Conservation (phyloP, 2,797 vertebrate genomes). For the Buceros bicornis region DNA sequence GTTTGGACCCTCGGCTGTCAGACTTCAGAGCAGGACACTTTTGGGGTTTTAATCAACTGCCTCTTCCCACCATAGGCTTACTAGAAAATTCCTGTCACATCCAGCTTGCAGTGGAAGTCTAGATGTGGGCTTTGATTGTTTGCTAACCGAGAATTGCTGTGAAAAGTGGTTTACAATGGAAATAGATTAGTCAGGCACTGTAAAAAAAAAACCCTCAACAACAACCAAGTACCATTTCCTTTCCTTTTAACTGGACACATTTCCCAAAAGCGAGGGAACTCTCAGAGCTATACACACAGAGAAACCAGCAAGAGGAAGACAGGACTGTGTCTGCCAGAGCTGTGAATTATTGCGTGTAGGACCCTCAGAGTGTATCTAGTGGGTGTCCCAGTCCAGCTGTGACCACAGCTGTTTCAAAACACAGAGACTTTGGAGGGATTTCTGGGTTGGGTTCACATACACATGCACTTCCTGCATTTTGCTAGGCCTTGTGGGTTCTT, state of each 20-base stretch:
- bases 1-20: background rate
- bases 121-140: conserved; percentile 41
- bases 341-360: background rate
- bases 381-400: background rate
- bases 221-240: background rate
- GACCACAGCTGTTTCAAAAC: background rate
- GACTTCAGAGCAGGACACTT: background rate
- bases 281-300: background rate
- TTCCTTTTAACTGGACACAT: background rate
- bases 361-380: background rate
- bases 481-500: background rate
- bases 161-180: background rate
- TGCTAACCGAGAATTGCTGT: conserved; percentile 43
- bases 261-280: background rate
- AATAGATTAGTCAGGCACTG: background rate
- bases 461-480: conserved; percentile 33
- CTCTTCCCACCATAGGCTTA: conserved; percentile 9
- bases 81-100: conserved; percentile 38
- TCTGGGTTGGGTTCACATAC: background rate
- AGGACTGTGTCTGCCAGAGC: background rate
- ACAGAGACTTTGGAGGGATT: background rate
- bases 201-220: background rate
- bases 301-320: background rate
- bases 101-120: background rate
- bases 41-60: background rate